Base-by-base conservation (phyloP, 2,113 vertebrate species). In the Thunnus thynnus region DNA sequence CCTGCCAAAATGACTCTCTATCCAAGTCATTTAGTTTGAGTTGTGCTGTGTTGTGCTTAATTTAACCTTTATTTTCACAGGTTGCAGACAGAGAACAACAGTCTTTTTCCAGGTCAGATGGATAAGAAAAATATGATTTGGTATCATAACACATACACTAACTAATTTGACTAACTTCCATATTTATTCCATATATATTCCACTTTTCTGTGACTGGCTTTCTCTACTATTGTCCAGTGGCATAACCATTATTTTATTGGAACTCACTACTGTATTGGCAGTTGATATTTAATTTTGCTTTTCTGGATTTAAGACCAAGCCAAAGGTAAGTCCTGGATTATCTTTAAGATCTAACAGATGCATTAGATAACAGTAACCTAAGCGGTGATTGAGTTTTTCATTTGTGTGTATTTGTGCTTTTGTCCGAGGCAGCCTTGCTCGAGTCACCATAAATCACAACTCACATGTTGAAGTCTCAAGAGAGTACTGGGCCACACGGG, bases 361-460 rank as follows among this genome's bases (percentile, higher is more conserved):
- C 10, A 14, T 46, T 46, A 16, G 7, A 2, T 32, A 41, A 69
- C 50, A 51, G 48, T 41, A 30, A 50, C 41, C 48, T 25, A 30
- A 8, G 54, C 20, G 17, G 50, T 57, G 41, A 78, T 27, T 18
- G 20, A 3, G 25, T 54, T 78, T 72, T 32, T 76, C 27, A 62
- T 30, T 16, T 17, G 22, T 55, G 10, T 66, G 71, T 32, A 13
- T 75, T 72, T 72, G 44, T 30, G 55, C n/a, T 70, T 68, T 71
- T 32, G 51, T 78, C 41, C 18, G 63, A 74, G 54, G 65, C 56
- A 72, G 66, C 30, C 9, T 56, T 12, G 22, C n/a, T 50, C 20
- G 22, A 82, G 56, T 80, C 78, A 27, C 52, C 57, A 47, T 79
- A 46, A 86, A 84, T 80, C 54, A 68, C 46, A 50, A 20, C 58